A percentile compares a stretch with the other conserved stretches of the same genome.
These are phyloP conservation scores for Hyles vespertilio DNA, from an alignment of 1,140 invertebrate genomes.

Conservation along the genomic window DNA sequence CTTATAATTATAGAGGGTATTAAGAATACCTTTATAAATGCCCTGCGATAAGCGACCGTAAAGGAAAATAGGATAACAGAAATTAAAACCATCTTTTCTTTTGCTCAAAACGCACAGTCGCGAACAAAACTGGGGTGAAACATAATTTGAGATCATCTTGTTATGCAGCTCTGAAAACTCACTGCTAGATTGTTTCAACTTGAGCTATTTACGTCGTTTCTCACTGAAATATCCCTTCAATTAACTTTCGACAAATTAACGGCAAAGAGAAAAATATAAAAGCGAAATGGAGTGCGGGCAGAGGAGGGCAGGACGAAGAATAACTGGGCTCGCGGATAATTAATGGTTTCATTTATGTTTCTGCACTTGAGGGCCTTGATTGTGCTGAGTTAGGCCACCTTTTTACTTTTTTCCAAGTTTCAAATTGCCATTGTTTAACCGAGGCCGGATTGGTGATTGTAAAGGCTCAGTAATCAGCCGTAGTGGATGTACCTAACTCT, in stretches of 20 bases:
- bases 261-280: conserved; percentile 50
- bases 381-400: conserved; percentile 59
- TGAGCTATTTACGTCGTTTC: conserved; percentile 38
- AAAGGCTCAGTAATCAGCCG: conserved; percentile 37
- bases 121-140: conserved; percentile 16
- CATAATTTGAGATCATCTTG: conserved; percentile 27
- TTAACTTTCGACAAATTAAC: conserved; percentile 58
- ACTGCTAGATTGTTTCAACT: conserved; percentile 31
- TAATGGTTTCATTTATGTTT: conserved; percentile 74
- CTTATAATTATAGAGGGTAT: background rate
- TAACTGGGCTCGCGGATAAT: conserved; percentile 69
- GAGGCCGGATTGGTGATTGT: conserved; percentile 60
- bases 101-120: conserved; percentile 10
- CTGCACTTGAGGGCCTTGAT: conserved; percentile 69
- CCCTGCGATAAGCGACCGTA: conserved; percentile 1
- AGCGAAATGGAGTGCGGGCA: conserved; percentile 25
- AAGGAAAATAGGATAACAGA: conserved; percentile 13
- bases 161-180: conserved; percentile 29
- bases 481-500: conserved; percentile 2
- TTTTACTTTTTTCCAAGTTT: conserved; percentile 55
- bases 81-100: conserved; percentile 18
- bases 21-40: background rate
- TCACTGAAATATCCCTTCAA: conserved; percentile 46
- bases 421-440: conserved; percentile 61
- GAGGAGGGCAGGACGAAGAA: conserved; percentile 37